Conservation (phyloP, 1,140 invertebrate species). For the Eriocheir sinensis region DNA sequence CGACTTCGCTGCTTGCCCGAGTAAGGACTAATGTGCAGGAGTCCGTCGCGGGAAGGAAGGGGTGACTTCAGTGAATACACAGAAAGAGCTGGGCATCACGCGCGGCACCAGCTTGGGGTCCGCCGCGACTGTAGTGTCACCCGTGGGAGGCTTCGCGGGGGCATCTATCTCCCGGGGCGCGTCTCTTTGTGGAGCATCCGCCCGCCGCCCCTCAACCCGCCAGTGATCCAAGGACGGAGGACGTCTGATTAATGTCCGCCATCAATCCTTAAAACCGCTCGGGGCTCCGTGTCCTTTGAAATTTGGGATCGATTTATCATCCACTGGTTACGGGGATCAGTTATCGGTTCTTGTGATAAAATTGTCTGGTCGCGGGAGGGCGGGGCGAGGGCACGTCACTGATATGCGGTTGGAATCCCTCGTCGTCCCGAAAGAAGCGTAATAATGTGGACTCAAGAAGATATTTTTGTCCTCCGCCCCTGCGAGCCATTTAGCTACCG, state of each 20-base stretch:
- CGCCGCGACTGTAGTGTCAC: neutral
- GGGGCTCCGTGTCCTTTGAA: neutral
- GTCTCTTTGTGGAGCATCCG: neutral
- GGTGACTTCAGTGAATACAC: neutral
- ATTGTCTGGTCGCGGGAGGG: neutral
- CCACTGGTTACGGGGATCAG: neutral
- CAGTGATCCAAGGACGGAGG: neutral
- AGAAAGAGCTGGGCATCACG: neutral
- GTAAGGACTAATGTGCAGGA: conserved; percentile 26
- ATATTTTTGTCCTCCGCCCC: neutral
- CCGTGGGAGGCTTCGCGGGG: neutral
- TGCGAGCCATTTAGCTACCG: neutral
- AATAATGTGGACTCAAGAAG: neutral
- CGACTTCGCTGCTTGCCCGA: neutral
- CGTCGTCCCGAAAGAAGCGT: neutral
- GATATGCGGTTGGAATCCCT: neutral
- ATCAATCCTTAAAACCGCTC: neutral
- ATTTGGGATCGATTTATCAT: neutral
- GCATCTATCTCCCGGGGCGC: neutral
- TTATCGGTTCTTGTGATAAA: neutral
- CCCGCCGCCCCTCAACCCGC: neutral
- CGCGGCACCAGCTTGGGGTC: neutral
- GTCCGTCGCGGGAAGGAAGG: neutral
- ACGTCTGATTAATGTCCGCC: neutral
- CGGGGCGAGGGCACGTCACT: neutral